Evolutionary conservation across 2,797 vertebrate species (phyloP), one percentile per base, ranked within the genome.

Genomic region (Sebastes flavidus): DNA sequence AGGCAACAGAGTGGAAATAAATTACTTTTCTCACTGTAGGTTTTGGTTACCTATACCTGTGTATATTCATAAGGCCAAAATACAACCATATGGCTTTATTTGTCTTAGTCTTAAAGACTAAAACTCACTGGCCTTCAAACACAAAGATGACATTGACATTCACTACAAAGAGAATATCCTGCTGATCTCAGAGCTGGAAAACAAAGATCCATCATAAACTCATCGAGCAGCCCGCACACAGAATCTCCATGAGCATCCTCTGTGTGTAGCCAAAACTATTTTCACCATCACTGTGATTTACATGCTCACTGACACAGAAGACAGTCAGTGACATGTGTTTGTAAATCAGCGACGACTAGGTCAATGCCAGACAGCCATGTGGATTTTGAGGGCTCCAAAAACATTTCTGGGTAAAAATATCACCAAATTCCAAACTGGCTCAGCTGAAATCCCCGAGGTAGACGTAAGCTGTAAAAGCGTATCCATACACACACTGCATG

Each of bases 61-160:
- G 30, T 75, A 56, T 75, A 68, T 71, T 70, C 62, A 69, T 27
- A 8, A 55, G 38, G 59, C 63, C 30, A 77, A 83, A 74, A 56
- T 65, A 9, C 54, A 77, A 38, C 68, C 91, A 91, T 88, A 71
- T 92, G 90, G 70, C 72, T 86, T 80, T 83, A 65, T 91, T 91
- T 67, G 25, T 81, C 78, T 68, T 36, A 7, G 24, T 80, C 78
- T 70, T 30, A 11, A 72, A 79, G 58, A 76, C 75, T 36, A 69
- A 80, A 77, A 68, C 72, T 76, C 36, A 34, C 18, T 63, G 32
- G 24, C 62, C 42, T 27, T 79, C 5, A 79, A 69, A 62, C 30
- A 76, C 72, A 74, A 52, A 46, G 11, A 24, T 12, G 20, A 34
- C 60, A 62, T 22, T 62, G 30, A 63, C 52, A 66, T 62, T 79